Percentiles rank a stretch among this genome's conserved stretches.
These are phyloP conservation scores for Sinonovacula constricta DNA, from an alignment of 1,140 invertebrate genomes.

Conservation along the genomic window DNA sequence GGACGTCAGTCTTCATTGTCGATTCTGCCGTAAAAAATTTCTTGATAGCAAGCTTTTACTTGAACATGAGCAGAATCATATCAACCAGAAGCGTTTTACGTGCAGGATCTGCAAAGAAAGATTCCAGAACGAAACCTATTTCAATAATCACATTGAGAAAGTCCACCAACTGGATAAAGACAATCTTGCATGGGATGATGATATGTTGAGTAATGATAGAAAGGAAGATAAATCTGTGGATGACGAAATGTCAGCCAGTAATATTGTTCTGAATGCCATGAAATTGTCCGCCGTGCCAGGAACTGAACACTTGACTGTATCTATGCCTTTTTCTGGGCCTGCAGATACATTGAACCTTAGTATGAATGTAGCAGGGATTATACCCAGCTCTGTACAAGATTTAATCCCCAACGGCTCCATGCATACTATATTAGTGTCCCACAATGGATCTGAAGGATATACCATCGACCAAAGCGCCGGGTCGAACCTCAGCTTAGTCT, in stretches of 20 bases:
- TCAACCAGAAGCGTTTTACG: slow-evolving; percentile 21
- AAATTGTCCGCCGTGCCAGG: not conserved
- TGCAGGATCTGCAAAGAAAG: slow-evolving; percentile 41
- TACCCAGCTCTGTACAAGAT: not conserved
- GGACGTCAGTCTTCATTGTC: slow-evolving; percentile 25
- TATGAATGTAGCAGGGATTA: slow-evolving; percentile 45
- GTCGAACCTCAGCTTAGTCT: not conserved
- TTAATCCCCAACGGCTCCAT: slow-evolving; percentile 9
- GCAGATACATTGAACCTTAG: slow-evolving; percentile 39
- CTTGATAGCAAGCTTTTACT: slow-evolving; percentile 27
- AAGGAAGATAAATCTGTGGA: slow-evolving; percentile 1
- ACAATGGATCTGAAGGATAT: slow-evolving; percentile 5
- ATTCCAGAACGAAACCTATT: slow-evolving; percentile 37
- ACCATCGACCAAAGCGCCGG: not conserved
- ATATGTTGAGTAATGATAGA: not conserved
- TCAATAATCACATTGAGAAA: slow-evolving; percentile 49
- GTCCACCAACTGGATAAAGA: slow-evolving; percentile 17
- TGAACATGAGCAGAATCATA: slow-evolving; percentile 43
- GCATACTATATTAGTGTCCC: slow-evolving; percentile 2
- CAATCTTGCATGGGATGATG: slow-evolving; percentile 26
- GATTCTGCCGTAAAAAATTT: slow-evolving; percentile 43
- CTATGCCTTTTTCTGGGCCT: not conserved
- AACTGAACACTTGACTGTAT: not conserved
- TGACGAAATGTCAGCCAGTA: not conserved
- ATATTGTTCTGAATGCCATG: slow-evolving; percentile 5